These are phyloP conservation scores for Bembecia ichneumoniformis DNA, from an alignment of 2,888 invertebrate genomes.

Conservation along the genomic window DNA sequence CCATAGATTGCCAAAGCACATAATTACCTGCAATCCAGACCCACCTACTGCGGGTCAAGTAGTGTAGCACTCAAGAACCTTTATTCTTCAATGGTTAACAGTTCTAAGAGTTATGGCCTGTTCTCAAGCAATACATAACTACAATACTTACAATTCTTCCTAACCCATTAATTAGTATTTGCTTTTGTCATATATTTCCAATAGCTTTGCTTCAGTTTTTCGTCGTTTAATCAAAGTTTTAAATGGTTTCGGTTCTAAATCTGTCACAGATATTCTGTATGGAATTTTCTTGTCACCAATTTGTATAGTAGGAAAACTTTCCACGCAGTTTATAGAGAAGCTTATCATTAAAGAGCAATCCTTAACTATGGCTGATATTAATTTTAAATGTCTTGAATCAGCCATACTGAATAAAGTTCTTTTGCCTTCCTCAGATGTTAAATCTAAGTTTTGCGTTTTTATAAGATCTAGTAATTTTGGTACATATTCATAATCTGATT, in stretches of 20 bases:
- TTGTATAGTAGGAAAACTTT: constrained; percentile 26
- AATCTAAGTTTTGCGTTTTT: constrained; percentile 22
- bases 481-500: constrained; percentile 32
- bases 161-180: constrained; percentile 13
- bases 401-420: constrained; percentile 22
- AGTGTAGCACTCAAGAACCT: too few relatives aligned
- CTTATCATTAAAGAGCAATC: constrained; percentile 81
- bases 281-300: constrained; percentile 46
- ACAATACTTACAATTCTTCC: background rate
- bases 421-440: constrained; percentile 19
- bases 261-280: constrained; percentile 74
- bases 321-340: constrained; percentile 33
- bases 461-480: constrained; percentile 26
- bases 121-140: background rate
- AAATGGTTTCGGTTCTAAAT: constrained; percentile 77
- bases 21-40: too few relatives aligned
- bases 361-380: constrained; percentile 77
- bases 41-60: too few relatives aligned
- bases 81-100: too few relatives aligned
- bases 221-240: constrained; percentile 40
- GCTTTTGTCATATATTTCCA: constrained; percentile 28
- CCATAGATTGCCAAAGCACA: too few relatives aligned
- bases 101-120: background rate
- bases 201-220: constrained; percentile 34
- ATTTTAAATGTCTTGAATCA: constrained; percentile 28